Evolutionary conservation across 1,140 invertebrate genomes (phyloP), one percentile per base, ranked within the genome.

Genomic region (Zaprionus davidi): DNA sequence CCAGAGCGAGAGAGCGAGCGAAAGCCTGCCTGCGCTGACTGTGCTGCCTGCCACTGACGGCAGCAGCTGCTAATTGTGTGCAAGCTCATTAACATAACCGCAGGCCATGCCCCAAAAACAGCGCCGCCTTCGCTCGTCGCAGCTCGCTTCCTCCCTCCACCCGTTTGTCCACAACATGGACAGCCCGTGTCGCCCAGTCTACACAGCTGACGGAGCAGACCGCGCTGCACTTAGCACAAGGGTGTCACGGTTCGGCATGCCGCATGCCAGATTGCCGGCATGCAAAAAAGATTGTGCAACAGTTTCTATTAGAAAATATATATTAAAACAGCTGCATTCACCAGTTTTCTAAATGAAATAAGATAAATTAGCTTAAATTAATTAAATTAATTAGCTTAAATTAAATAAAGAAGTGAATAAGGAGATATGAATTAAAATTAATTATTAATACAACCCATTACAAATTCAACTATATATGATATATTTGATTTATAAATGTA

Each of bases 71-170:
- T 90, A 90, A 90, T 90, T 90, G 85, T 90, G 85, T 90, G 81
- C 85, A 90, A 90, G 85, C 85, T 90, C 85, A 90, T 90, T 90
- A 90, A 90, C 85, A 90, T 90, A 90, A 90, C 85, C 85, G 82
- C 85, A 90, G 85, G 81, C 85, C 78, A 63, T 76, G 79, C 85
- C 81, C 51, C 66, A 60, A 80, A 53, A 71, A 60, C 60, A 57
- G 63, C 64, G 44, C 44, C 53, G 24, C 44, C 31, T 11, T 11
- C 31, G 31, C 0, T 34, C 31, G 9, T 11, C 9, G 31, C 31
- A 11, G 31, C 31, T 34, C 0, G 11, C 56, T 20, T 17, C 3
- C 56, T 12, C 56, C 7, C 11, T 34, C 7, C 15, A 24, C 13
- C 44, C 51, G 34, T 28, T 17, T 22, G 15, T 67, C 36, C 20